Base-by-base conservation (phyloP, 1,140 invertebrate species). In the Anadara kagoshimensis region DNA sequence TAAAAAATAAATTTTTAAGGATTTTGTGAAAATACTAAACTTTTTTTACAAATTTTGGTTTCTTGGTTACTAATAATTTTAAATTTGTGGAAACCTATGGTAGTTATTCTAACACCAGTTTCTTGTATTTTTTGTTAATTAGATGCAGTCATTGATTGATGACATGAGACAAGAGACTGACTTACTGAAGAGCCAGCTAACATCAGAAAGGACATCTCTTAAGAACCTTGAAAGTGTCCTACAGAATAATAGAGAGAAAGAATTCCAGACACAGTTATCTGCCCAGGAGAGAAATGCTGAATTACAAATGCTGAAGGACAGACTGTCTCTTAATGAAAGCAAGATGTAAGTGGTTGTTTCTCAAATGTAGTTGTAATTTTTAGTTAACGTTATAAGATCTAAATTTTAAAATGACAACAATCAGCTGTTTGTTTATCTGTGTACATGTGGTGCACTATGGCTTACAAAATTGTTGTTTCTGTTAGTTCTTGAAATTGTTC, bases 281-380 rank as follows among this genome's bases (percentile, higher is more conserved):
- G 61, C 79, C 36, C 87, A 90, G 79, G 89, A 90, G 66, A 86
- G 82, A 51, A 81, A 81, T 43, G 85, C 88, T n/a, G 89, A 90
- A 72, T 78, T 89, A 29, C 86, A 89, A 66, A 83, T 89, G 78
- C 68, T 89, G 11, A 89, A 86, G 72, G 89, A 90, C 66, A 70
- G 88, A 59, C 80, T 89, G 24, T 78, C 81, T 16, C 81, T 89
- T 0, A 87, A 88, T 68, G 88, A 90, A 41, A 88, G 84, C 71
- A 90, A 89, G 81, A 77, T 89, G 88, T 89, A 73, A 82, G 86
- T 79, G 1, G 22, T 3, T 11, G 47, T 49, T 7, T 2, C 29
- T 36, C 29, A 36, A 36, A 36, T 36, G 14, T 43, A 41, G 12
- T 20, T n/a, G 16, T 22, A 22, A 22, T 1, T 2, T 24, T 5